Evolutionary conservation across 2,888 invertebrate species (phyloP), one percentile per base, ranked within the genome.

Genomic region (Dichetophora obliterata): DNA sequence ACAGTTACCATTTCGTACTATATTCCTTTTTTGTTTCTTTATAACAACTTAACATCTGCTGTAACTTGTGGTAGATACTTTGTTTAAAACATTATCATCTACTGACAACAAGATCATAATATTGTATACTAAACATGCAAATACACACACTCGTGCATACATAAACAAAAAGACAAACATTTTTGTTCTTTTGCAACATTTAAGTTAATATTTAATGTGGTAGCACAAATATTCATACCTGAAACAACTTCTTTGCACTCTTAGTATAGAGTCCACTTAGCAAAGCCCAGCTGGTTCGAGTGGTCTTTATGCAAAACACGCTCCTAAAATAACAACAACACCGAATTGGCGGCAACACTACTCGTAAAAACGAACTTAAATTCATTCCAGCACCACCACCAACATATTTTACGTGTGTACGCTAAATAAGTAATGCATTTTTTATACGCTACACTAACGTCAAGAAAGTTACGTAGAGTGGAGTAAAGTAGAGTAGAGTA

Each of bases 381-480:
- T 43, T 61, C 11, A 31, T 31, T 31, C 31, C 31, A n/a, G n/a
- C n/a, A 31, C 31, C 27, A 27, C 8, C 16, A n/a, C 43, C 59
- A 54, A 68, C 74, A 74, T 74, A 72, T 69, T 78, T 76, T 77
- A 63, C 52, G 37, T 75, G 72, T 69, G 50, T 48, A 71, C 75
- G 61, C 63, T 65, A 75, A 76, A 63, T 48, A 75, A 76, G 75
- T 48, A 72, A 75, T 78, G 75, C 43, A 78, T 75, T 73, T 78
- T 78, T 78, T 75, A 76, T 77, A 37, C 65, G 34, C 34, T 37
- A 31, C 65, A 14, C 37, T 43, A 16, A 54, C 22, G 22, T 19
- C 19, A 54, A 54, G 22, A 54, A 54, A n/a, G n/a, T 19, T 5
- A 22, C 19, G 54, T 22, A 54, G 22, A 22, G 22, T 54, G 19